Evolutionary conservation across 2,888 invertebrate genomes (phyloP), one percentile per base, ranked within the genome.

Genomic region (Agonopterix subpropinquella): DNA sequence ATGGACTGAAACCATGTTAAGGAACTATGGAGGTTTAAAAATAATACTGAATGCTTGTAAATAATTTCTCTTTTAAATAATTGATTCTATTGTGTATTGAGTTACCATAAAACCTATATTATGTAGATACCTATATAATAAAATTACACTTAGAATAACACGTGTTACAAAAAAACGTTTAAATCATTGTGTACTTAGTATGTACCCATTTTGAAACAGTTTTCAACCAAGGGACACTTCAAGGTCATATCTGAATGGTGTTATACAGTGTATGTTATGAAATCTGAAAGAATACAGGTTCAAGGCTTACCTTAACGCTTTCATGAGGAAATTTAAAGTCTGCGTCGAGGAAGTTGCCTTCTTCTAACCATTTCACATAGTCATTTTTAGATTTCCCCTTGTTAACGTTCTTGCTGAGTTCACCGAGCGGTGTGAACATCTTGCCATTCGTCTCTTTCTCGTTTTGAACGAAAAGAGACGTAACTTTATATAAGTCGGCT

Each of bases 321-420:
- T 89, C 89, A 56, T 89, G 89, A 4, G 86, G 89, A 65, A 88
- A 89, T 62, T 89, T 89, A 55, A 79, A 89, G 28, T 76, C 74
- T 2, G 55, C 45, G 48, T 89, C 87, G 50, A 73, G 71, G 57
- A 87, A 85, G 50, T 81, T 63, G 39, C 65, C 76, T 52, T 71
- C 68, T 49, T 83, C 75, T 51, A 89, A 64, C 82, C 81, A 80
- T 54, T 83, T 70, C 55, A 88, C 73, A 44, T 76, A 80, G 36
- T 79, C 80, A 10, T 75, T 50, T 48, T 76, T 70, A n/a, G 87
- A 78, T 73, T 81, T 84, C 54, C 72, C 71, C 55, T 63, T 80
- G 61, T 89, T 80, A 53, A 89, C 59, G 60, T 88, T 86, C 52
- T 83, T 79, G 18, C 61, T 65, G 36, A 89, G 65, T 54, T 83